Evolutionary conservation across 64 coral and sea anemone genomes (phyloP), one percentile per base, ranked within the genome.

Genomic region (Actinia tenebrosa): DNA sequence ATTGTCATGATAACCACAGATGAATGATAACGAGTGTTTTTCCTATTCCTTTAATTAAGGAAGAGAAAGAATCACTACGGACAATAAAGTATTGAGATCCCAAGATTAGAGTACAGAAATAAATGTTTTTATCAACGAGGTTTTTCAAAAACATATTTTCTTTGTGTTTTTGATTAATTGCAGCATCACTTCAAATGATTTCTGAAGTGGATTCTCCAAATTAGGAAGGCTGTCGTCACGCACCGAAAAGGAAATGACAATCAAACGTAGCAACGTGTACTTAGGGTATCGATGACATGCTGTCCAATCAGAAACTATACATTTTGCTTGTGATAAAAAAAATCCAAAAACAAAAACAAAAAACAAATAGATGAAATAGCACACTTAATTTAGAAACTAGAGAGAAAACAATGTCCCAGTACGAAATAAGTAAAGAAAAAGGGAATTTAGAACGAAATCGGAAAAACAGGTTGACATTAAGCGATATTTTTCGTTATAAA

Each of bases 101-200:
- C 8, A 71, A 42, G 69, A 75, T 75, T 30, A 75, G 26, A 75
- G 27, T 14, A 42, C 69, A 75, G 13, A 75, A 75, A 75, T 75
- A 30, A 75, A 69, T 69, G 64, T 26, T 43, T 75, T 75, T 75
- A 75, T 75, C 69, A 26, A 75, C 69, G 26, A 75, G 23, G 37
- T 75, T 75, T 75, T 50, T 50, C 7, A 50, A 50, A 5, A 50
- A 37, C 30, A n/a, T 27, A 26, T 26, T 75, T 66, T 42, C 27
- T 75, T 75, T 75, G 69, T 75, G n/a, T 30, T 75, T 75, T 75
- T 75, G 69, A 75, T 75, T 75, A 42, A 75, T 75, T 42, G 13
- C 25, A 30, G 69, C 26, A 25, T 30, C 69, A 75, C n/a, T 75
- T 42, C 69, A 75, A 75, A 75, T 30, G 69, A 26, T 43, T 75